Evolutionary conservation across 1,140 invertebrate genomes (phyloP), one percentile per base, ranked within the genome.

Genomic region (Triops cancriformis): DNA sequence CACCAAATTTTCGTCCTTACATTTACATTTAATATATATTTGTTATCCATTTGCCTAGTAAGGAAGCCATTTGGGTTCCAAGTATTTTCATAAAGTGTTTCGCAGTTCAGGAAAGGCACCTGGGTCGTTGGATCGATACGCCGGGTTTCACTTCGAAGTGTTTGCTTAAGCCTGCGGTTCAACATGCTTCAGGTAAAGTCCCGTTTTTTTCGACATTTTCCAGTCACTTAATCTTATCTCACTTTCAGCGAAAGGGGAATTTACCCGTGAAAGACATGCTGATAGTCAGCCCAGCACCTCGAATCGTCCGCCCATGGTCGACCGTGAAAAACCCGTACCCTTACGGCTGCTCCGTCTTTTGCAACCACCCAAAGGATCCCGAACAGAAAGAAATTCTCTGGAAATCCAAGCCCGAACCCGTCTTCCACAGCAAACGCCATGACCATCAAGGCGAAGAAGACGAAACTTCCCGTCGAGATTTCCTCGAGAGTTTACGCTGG

Each of bases 311-410:
- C 77, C 92, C 92, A 0, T 93, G 92, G 80, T 90, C 92, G 4
- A 90, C 90, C 10, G 85, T 93, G 0, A 93, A 89, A 83, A 93
- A 94, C 85, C 92, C 92, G 2, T 94, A 90, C 83, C 88, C 91
- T 1, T 89, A 90, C 79, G 89, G 89, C 12, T 94, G 92, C 82
- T 94, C 92, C 0, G 88, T 93, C 7, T 85, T 93, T 1, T 93
- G 92, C 85, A 93, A 94, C 82, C 92, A 94, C 85, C 92, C 92
- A 1, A 89, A 90, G 14, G 91, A 92, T 77, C 88, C 86, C 26
- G 90, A 91, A 79, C 89, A 90, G 0, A 92, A 90, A 84, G 88
- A 92, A 82, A 87, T 79, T 26, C 14, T 79, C 0, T 78, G 77
- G 77, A 73, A 73, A 37, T 26, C 77, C 51, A 64, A 64, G 51